Evolutionary conservation across 2,888 invertebrate genomes (phyloP), one percentile per base, ranked within the genome.

Genomic region (Sphaerophoria taeniata): DNA sequence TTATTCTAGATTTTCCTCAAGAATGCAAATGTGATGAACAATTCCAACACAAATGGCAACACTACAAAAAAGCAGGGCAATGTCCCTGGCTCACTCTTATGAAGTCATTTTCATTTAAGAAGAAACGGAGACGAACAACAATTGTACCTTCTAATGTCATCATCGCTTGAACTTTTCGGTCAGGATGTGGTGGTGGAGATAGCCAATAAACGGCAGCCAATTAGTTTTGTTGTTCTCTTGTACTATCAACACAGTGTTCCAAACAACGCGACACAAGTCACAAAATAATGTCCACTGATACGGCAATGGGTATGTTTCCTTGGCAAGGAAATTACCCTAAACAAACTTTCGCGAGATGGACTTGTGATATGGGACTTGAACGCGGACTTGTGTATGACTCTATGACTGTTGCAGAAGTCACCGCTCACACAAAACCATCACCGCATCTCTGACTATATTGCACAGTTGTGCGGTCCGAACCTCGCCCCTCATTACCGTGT

Each of bases 321-420:
- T 69, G 61, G 69, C 80, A 36, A 60, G 58, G 76, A 85, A 85
- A 85, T 85, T 85, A 81, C 85, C 85, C 80, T 85, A 85, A 81
- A 76, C 77, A 85, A 85, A 85, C 85, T 85, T 85, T 85, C 85
- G 85, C 80, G 73, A 77, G 85, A 85, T 81, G 85, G 75, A 80
- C 80, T 76, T 71, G 72, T 69, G 84, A 80, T 80, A 85, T 72
- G 80, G 69, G 34, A 14, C 12, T 7, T 11, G 6, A 16, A 49
- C 24, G 65, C 33, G 33, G 33, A 53, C 55, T 12, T 24, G 31
- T 24, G 31, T 47, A 34, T 34, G 71, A 24, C 61, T 43, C 45
- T 49, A 9, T 39, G 39, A 9, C 9, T 51, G 51, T 24, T 67
- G 39, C 6, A n/a, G 33, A 47, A 60, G 60, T 43, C 43, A 24